These are phyloP conservation scores for Oenanthe oenanthe DNA, from an alignment of 2,113 vertebrate genomes.

Conservation along the genomic window DNA sequence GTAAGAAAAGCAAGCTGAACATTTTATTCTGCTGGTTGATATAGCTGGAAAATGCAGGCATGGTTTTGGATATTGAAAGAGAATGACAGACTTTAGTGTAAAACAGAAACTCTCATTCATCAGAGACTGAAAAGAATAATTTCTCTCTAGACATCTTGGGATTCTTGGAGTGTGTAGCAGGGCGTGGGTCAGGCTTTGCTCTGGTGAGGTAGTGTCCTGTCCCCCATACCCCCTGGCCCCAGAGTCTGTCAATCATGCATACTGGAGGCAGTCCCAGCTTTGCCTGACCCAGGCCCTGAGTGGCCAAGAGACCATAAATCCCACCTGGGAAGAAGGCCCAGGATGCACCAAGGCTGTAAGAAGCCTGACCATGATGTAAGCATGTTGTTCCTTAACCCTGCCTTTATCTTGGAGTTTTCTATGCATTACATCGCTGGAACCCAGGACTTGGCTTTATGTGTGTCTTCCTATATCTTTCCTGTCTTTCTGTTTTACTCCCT, in stretches of 20 bases:
- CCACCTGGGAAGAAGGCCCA: background rate
- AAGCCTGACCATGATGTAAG: background rate
- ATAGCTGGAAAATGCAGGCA: background rate
- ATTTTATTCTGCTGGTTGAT: background rate
- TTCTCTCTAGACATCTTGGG: background rate
- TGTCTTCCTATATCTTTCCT: background rate
- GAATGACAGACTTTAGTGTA: background rate
- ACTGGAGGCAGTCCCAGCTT: background rate
- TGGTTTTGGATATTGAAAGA: background rate
- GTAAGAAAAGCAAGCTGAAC: background rate
- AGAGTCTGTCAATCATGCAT: background rate
- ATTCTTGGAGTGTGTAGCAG: background rate
- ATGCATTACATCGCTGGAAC: rapidly evolving
- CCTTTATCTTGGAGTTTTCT: background rate
- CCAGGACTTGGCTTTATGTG: background rate
- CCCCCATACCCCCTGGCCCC: rapidly evolving
- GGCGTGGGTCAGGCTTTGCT: background rate
- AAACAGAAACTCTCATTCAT: background rate
- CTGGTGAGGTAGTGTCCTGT: background rate
- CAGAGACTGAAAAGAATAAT: background rate
- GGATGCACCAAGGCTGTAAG: background rate
- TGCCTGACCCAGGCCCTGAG: background rate
- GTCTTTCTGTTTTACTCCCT: background rate
- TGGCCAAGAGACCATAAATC: rapidly evolving
- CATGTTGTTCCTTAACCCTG: background rate